These are phyloP conservation scores for Pardalotus punctatus DNA, from an alignment of 2,113 vertebrate genomes.

Conservation along the genomic window DNA sequence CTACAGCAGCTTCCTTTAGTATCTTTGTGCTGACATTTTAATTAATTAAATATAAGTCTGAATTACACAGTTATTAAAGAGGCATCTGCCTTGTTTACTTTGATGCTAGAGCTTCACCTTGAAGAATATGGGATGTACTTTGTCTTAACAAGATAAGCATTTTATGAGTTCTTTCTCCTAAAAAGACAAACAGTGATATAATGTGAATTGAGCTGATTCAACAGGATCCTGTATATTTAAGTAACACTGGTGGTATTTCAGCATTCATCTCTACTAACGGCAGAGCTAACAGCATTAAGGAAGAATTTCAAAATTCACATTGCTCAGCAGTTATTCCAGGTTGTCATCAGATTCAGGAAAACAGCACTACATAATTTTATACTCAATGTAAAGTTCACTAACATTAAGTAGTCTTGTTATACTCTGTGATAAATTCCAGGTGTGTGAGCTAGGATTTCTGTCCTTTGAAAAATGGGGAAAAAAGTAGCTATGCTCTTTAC, in stretches of 20 bases:
- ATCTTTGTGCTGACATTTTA: neutral
- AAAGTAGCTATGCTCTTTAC: neutral
- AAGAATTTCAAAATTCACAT: slow-evolving; percentile 8
- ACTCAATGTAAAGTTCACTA: neutral
- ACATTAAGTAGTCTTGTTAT: neutral
- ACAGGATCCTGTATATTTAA: neutral
- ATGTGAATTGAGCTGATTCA: slow-evolving; percentile 7
- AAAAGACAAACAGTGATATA: slow-evolving; percentile 13
- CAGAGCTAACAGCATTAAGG: neutral
- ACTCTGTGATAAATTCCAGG: neutral
- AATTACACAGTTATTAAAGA: slow-evolving; percentile 27
- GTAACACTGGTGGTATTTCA: neutral
- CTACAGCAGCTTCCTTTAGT: neutral
- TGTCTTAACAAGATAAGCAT: neutral
- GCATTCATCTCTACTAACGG: neutral
- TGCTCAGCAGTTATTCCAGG: slow-evolving; percentile 17
- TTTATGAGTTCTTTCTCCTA: neutral
- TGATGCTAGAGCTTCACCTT: slow-evolving; percentile 5
- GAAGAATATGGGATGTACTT: neutral
- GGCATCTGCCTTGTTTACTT: slow-evolving; percentile 13
- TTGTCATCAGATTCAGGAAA: slow-evolving; percentile 23
- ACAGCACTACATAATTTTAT: neutral
- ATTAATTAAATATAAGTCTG: slow-evolving; percentile 47
- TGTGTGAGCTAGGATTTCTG: neutral
- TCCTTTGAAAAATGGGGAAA: neutral